Base-by-base conservation (phyloP, 2,113 vertebrate genomes). In the Irena cyanogastra region DNA sequence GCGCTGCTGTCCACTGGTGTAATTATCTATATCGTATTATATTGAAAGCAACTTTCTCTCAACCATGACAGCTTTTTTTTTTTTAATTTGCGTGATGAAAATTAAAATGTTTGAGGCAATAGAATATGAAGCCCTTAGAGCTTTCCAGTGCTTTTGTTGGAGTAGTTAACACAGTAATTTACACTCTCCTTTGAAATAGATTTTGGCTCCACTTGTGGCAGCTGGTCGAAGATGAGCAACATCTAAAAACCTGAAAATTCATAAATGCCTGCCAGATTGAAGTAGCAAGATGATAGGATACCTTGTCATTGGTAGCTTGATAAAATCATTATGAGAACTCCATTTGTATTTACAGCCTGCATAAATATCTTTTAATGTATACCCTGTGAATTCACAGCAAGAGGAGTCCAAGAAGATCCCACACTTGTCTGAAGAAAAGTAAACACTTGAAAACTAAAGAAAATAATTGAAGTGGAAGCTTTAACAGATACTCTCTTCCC, bases 131-230 rank as follows among this genome's bases (percentile, higher is more conserved):
- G 14, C n/a, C 57, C 65, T 76, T 60, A 45, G 45, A 91, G 87
- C 49, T 93, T 89, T 68, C 44, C 63, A 65, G 28, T 65, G 75
- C 66, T 70, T 94, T 65, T 76, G 78, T 44, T 91, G 50, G 39
- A 85, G 59, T 33, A 77, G 30, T 92, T 96, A 84, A 71, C 87
- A 87, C 49, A 85, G 50, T 47, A 69, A 86, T 94, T 96, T 61
- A 60, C 92, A 75, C 70, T 69, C 65, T 74, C 49, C 60, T 87
- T 93, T 89, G 77, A 94, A 95, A 85, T 8, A 79, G 61, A 84
- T 79, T 95, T 71, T 97, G 87, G 83, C 70, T 95, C 21, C 31
- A 5, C 64, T 95, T 93, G n/a, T 86, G 71, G 88, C 75, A 90
- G 79, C 93, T 94, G 75, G 71, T 47, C 95, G 76, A 92, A 90